Evolutionary conservation across 2,888 invertebrate species (phyloP), one percentile per base, ranked within the genome.

Genomic region (Ariolimax columbianus): DNA sequence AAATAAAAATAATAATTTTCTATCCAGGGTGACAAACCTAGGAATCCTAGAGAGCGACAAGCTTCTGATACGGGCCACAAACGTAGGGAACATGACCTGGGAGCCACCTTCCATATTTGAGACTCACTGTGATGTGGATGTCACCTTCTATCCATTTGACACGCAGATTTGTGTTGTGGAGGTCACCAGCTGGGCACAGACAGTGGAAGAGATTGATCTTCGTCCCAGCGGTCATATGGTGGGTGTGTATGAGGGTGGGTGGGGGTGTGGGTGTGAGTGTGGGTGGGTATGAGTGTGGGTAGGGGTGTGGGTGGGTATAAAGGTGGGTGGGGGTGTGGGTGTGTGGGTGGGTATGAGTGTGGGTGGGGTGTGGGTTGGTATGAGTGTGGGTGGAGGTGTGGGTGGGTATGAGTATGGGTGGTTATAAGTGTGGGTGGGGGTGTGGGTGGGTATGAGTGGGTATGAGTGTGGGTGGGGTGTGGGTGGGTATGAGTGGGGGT

Each of bases 131-230:
- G 84, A 86, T 55, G 80, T 87, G 19, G 87, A 87, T 36, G 84
- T 84, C 73, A 88, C 87, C 30, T 88, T 72, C 70, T 86, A 87
- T 72, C 86, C 87, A 7, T 88, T 88, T 77, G 88, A 87, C 40
- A 84, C 86, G 4, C 86, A 88, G 59, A 59, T 78, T 23, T 86
- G 85, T 26, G 72, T 82, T 19, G 73, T 88, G 19, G 86, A 85
- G 11, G 70, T 87, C 7, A 85, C 83, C 51, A 83, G 82, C n/a
- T 84, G 85, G 84, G 85, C 77, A 14, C 85, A 88, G 51, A 86
- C 84, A 19, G 23, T 82, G 66, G 72, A 55, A 38, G 87, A 87
- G 73, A 70, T 88, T 43, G 82, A 86, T 30, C 82, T 87, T 7
- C 55, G 47, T 14, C n/a, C 73, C 75, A 9, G 78, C 51, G 40